Conservation (phyloP, 2,797 vertebrate species). For the Ctenochaetus hawaiiensis region DNA sequence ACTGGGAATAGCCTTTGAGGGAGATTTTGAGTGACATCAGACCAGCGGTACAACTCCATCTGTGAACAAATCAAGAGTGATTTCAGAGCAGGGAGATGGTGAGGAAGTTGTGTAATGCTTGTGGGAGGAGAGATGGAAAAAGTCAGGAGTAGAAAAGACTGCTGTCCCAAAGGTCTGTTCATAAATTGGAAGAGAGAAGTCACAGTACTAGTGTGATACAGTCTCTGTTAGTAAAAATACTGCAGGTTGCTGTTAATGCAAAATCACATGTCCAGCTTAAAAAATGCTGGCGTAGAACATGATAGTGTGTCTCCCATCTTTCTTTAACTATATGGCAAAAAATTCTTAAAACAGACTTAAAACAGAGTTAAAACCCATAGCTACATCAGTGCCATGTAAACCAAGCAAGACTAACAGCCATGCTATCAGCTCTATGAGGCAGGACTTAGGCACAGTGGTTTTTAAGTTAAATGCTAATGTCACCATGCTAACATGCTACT, state of each 20-base stretch:
- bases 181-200: conserved; percentile 37
- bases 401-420: neutral
- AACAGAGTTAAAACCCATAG: neutral
- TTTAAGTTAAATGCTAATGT: neutral
- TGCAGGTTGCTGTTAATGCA: neutral
- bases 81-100: conserved; percentile 44
- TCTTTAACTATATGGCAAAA: neutral
- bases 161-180: conserved; percentile 49
- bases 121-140: conserved; percentile 28
- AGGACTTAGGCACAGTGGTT: neutral
- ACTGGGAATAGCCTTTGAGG: conserved; percentile 78
- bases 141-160: conserved; percentile 22
- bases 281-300: neutral
- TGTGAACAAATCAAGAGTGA: conserved; percentile 67
- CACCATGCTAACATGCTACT: neutral
- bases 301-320: neutral
- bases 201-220: conserved; percentile 9
- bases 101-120: neutral
- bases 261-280: neutral
- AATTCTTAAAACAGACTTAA: too few species aligned
- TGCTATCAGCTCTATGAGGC: neutral
- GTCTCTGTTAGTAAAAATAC: neutral
- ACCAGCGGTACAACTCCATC: conserved; percentile 68
- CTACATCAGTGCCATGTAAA: neutral
- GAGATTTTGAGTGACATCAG: conserved; percentile 77